Percentiles rank a stretch among this genome's conserved stretches.
Conservation (phyloP, 2,113 vertebrate genomes). For the Coturnix japonica region DNA sequence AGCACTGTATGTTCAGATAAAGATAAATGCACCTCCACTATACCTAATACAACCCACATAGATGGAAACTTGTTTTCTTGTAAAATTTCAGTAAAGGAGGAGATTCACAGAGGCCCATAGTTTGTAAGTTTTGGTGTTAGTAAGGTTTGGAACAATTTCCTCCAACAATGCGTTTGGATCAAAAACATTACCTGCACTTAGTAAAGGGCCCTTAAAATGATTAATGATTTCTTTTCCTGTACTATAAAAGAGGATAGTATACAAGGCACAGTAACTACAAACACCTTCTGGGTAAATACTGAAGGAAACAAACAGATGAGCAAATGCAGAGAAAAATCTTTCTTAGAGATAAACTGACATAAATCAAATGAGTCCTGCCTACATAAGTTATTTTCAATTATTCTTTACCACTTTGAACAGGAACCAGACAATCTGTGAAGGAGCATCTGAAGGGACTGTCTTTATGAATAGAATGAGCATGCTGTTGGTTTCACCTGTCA, state of each 20-base stretch:
- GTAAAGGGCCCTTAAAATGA: background rate
- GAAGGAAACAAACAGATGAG: background rate
- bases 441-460: background rate
- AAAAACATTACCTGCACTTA: background rate
- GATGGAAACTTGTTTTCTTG: background rate
- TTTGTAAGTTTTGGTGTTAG: background rate
- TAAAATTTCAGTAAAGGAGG: background rate
- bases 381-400: background rate
- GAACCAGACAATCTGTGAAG: background rate
- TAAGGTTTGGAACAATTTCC: background rate
- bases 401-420: background rate
- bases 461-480: background rate
- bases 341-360: background rate
- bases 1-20: background rate
- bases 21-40: background rate
- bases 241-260: background rate
- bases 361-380: background rate
- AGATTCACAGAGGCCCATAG: background rate
- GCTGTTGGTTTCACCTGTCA: background rate
- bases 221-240: background rate
- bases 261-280: background rate
- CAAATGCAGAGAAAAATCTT: background rate
- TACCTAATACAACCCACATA: background rate
- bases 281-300: background rate
- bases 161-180: background rate